Base-by-base conservation (phyloP, 2,888 invertebrate species). In the Phengaris arion region DNA sequence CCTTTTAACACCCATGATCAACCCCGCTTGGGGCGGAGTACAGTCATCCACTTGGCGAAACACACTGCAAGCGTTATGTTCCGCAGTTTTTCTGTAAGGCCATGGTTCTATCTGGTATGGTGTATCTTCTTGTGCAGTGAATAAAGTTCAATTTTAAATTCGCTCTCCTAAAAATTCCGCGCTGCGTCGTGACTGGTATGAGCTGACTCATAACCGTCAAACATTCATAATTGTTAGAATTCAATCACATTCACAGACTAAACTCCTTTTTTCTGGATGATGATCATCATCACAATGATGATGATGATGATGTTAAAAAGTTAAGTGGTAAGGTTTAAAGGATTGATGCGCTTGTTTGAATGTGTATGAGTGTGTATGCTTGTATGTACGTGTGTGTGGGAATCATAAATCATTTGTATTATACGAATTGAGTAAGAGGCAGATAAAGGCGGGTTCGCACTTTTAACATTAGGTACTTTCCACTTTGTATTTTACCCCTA, bases 401-500 rank as follows among this genome's bases (percentile, higher is more conserved):
- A 59, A 64, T 64, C 35, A 64, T 64, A 64, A 64, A 64, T 64
- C 64, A 64, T 64, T 64, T 64, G 64, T 12, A 64, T 64, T 64
- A 64, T 64, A 13, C 64, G 35, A 64, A 64, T 64, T 64, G 64
- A 64, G 64, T 64, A 64, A 64, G 64, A 64, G 6, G 1, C 48
- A 48, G 59, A 64, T 64, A 35, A 64, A 6, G 64, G 45, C 15
- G 35, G 64, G 64, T 64, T 12, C 15, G 12, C 64, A 64, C 64
- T 22, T 59, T 35, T 59, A 9, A 10, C 59, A 22, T 10, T 2
- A 35, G 3, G n/a, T n/a, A n/a, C n/a, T 22, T 22, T 22, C 22
- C 22, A 46, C 46, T 46, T 6, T 48, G 48, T 48, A 1, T 48
- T 48, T 48, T 48, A 48, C 48, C 35, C 35, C 3, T 3, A 2